phyloP scores from a whole-genome alignment of 2,797 vertebrate species.

The Clamator glandarius region DNA sequence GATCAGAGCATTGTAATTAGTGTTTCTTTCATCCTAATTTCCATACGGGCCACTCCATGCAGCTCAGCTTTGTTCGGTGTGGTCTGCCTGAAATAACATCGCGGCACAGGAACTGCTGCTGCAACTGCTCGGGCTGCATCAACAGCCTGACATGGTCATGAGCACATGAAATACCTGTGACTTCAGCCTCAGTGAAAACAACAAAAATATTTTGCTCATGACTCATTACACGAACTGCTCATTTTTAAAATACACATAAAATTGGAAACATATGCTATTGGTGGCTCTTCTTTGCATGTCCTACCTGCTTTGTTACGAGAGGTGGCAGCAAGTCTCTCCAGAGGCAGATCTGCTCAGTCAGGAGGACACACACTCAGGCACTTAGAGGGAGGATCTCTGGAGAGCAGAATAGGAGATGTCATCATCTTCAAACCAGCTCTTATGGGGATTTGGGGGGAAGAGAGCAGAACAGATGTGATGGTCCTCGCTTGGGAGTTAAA shows the following conservation, averaged over 20 bases:
- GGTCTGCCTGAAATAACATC: not conserved
- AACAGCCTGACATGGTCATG: not conserved
- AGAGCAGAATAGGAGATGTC: not conserved
- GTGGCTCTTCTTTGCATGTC: rapidly evolving
- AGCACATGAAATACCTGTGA: not conserved
- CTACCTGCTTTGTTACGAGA: not conserved
- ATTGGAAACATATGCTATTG: rapidly evolving
- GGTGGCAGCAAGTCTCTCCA: rapidly evolving
- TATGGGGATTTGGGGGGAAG: not conserved
- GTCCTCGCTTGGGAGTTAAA: not conserved
- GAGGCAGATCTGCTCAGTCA: not conserved
- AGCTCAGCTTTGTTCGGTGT: rapidly evolving
- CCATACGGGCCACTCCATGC: not conserved
- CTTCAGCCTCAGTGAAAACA: not conserved
- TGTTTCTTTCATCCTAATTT: not conserved
- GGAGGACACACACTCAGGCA: not conserved
- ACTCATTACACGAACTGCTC: not conserved
- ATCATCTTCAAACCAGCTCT: not conserved
- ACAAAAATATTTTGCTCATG: not conserved
- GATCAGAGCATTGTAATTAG: not conserved
- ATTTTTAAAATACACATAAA: not conserved
- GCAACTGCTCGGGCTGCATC: rapidly evolving
- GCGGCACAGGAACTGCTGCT: not conserved
- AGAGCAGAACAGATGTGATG: not conserved
- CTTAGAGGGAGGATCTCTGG: not conserved